A percentile compares a stretch with the other conserved stretches of the same genome.
phyloP scores from a whole-genome alignment of 1,140 invertebrate genomes.

The Capitella teleta region DNA sequence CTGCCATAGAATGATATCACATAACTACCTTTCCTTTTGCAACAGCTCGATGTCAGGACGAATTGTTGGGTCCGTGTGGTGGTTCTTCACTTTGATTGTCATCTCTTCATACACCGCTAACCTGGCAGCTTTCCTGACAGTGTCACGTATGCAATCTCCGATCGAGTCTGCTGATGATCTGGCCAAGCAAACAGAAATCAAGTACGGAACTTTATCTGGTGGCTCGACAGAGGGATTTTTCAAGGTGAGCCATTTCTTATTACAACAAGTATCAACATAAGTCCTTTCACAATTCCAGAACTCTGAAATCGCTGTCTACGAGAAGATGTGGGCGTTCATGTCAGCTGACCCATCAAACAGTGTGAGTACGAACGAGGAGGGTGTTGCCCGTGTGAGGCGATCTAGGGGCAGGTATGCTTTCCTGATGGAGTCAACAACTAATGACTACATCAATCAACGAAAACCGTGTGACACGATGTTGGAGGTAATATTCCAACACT shows the following conservation, averaged over 20 bases:
- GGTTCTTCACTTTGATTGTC: constrained; percentile 41
- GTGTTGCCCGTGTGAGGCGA: constrained; percentile 60
- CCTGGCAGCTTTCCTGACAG: constrained; percentile 40
- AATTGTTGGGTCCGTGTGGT: constrained; percentile 31
- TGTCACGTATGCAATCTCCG: constrained; percentile 34
- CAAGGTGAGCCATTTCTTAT: constrained; percentile 54
- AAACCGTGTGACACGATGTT: constrained; percentile 85
- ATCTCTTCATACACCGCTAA: constrained; percentile 43
- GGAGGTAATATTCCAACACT: too few relatives aligned
- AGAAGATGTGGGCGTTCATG: constrained; percentile 94
- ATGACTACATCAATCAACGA: constrained; percentile 85
- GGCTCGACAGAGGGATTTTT: constrained; percentile 87
- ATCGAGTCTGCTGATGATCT: constrained; percentile 36
- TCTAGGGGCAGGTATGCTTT: constrained; percentile 73
- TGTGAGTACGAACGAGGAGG: constrained; percentile 65
- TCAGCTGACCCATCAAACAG: constrained; percentile 60
- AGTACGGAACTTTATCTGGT: constrained; percentile 47
- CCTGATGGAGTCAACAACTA: constrained; percentile 83
- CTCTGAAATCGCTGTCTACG: constrained; percentile 79
- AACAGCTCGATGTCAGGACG: constrained; percentile 15
- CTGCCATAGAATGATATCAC: too few relatives aligned
- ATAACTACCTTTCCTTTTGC: neutral
- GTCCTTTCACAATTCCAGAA: constrained; percentile 47
- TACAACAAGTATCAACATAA: too few relatives aligned
- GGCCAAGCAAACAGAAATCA: constrained; percentile 27